Evolutionary conservation across 1,140 invertebrate species (phyloP), one percentile per base, ranked within the genome.

Genomic region (Bombus superbus): DNA sequence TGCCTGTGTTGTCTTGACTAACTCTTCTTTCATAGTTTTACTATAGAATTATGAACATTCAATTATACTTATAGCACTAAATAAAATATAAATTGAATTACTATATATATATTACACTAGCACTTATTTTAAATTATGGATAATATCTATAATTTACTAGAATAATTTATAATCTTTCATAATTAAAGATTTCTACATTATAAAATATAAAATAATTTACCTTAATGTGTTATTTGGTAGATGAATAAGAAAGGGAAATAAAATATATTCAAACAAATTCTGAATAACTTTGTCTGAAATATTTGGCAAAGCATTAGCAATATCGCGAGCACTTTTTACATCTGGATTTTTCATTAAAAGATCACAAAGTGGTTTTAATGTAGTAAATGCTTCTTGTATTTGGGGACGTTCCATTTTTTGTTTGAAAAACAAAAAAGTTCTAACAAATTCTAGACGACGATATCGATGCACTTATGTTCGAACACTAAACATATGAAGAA

Each of bases 341-440:
- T 92, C 93, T 0, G 96, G 96, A 79, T 93, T 89, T 71, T 94
- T 92, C 87, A 96, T 94, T 47, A 96, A 92, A 53, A 91, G 86
- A 88, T 96, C 95, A 77, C 96, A 96, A 57, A 96, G 76, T 13
- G 95, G 96, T 88, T 96, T 96, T 53, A 96, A 91, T n/a, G 86
- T 87, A 22, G 92, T 87, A 92, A 96, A 96, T 71, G 92, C 93
- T 72, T 94, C 92, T 85, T 83, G 47, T 38, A 88, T 85, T 38
- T 69, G 73, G 9, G 81, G 40, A 15, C 71, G 84, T 75, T 90
- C 92, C 93, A 93, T 77, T 92, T 68, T 68, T 88, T 57, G 32
- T 69, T 66, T 62, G 57, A 57, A 4, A 73, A 15, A 76, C n/a
- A 68, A 73, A 11, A 64, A 40, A 44, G 25, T 11, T 22, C 5